A percentile compares a stretch with the other conserved stretches of the same genome.
Conservation (phyloP, 2,888 invertebrate species). For the Volucella bombylans region DNA sequence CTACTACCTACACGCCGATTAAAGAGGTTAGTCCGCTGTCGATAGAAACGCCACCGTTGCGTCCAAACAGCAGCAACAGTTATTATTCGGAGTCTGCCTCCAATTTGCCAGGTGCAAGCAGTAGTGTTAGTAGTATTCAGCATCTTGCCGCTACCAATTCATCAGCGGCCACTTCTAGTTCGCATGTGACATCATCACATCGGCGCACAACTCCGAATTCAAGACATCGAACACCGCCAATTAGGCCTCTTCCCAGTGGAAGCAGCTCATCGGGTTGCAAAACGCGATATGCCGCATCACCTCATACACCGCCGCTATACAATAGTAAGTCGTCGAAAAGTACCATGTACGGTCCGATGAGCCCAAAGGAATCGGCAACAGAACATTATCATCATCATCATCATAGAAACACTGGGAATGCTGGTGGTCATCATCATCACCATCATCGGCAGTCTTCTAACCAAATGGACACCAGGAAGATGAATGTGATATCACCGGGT, state of each 20-base stretch:
- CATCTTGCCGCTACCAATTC: constrained; percentile 78
- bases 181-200: constrained; percentile 68
- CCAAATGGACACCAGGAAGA: constrained; percentile 77
- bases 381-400: constrained; percentile 76
- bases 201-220: constrained; percentile 72
- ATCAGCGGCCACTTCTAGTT: constrained; percentile 66
- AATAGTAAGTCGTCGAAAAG: constrained; percentile 73
- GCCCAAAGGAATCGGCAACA: constrained; percentile 71
- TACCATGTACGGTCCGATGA: constrained; percentile 48
- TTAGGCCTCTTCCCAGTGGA: constrained; percentile 75
- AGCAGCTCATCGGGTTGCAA: constrained; percentile 60
- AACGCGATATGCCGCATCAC: constrained; percentile 79
- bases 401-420: constrained; percentile 61
- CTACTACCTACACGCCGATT: constrained; percentile 75
- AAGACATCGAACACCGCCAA: constrained; percentile 75
- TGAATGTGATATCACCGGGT: constrained; percentile 80
- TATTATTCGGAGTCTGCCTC: constrained; percentile 77
- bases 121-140: constrained; percentile 76
- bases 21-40: constrained; percentile 81
- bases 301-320: constrained; percentile 82
- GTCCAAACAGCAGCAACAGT: constrained; percentile 79
- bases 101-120: constrained; percentile 71
- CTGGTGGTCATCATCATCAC: constrained; percentile 77
- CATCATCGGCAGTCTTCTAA: constrained; percentile 77
- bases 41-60: constrained; percentile 80